Base-by-base conservation (phyloP, 2,888 invertebrate genomes). In the Diadegma fenestrale region DNA sequence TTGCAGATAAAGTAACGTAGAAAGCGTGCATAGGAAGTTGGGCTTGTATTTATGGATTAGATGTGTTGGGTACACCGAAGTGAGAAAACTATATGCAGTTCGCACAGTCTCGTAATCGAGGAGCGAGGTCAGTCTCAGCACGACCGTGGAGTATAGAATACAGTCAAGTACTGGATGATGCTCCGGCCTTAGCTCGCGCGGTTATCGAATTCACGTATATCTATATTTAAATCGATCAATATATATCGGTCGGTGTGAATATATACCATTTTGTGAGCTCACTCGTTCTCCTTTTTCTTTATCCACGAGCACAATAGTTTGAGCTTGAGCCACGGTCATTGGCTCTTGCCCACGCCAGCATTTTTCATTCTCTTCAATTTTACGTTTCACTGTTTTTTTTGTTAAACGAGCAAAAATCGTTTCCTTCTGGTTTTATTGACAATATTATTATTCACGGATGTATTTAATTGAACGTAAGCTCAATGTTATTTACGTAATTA, bases 221-320 rank as follows among this genome's bases (percentile, higher is more conserved):
- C n/a, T 43, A 33, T 73, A 19, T 61, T 37, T 22, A 2, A 26
- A 45, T 17, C 41, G 10, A 45, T 22, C 10, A 43, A 61, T 41
- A 75, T 22, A 75, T n/a, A 37, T 19, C 30, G 4, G 33, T 45
- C 30, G n/a, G 69, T 58, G 82, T 58, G 80, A 73, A 84, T 81
- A 85, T 81, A 79, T 71, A 82, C 82, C 76, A 80, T 82, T 64
- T 64, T 26, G 61, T 69, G 51, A 75, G 26, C 81, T 73, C 73
- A 73, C 75, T 72, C 73, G 81, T 78, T 85, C 84, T 73, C 78
- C 45, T 71, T 81, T 72, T 86, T 84, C 84, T 86, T 80, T 82
- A 88, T 86, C 86, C 86, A n/a, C n/a, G 76, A 43, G 66, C 79
- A 87, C 80, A 86, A 88, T 89, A 87, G 87, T 89, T 88, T 82